Percentiles rank a stretch among this genome's conserved stretches.
Evolutionary conservation across 2,797 vertebrate genomes (phyloP).

Genomic region (Chanos chanos): DNA sequence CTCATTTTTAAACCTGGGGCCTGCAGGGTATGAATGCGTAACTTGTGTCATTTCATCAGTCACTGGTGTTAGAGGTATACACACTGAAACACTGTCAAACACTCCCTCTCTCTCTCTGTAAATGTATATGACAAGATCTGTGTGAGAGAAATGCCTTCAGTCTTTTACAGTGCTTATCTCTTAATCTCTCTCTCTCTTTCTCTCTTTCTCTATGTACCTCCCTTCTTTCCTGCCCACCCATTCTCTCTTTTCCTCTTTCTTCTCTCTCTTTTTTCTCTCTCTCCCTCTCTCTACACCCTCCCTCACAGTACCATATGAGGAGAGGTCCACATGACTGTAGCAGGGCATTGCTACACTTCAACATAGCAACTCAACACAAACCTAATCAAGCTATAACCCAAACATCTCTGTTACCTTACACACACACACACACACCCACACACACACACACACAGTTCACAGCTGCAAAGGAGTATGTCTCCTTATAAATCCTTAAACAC

Average conservation of each 20-base stretch:
- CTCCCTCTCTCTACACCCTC: conserved; percentile 22
- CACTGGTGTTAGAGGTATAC: too few species aligned
- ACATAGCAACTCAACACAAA: conserved; percentile 37
- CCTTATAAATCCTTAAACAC: too few species aligned
- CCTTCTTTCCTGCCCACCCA: conserved; percentile 27
- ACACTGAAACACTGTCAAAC: too few species aligned
- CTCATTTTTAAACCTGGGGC: too few species aligned
- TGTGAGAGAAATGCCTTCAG: too few species aligned
- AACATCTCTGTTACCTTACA: conserved; percentile 52
- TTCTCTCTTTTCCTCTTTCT: conserved; percentile 26
- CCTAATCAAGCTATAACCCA: conserved; percentile 75
- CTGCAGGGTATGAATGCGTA: too few species aligned
- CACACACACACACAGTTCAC: background rate
- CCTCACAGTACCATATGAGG: conserved; percentile 58
- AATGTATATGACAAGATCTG: too few species aligned
- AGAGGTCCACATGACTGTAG: conserved; percentile 57
- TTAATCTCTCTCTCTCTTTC: conserved; percentile 14
- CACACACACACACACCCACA: conserved; percentile 3
- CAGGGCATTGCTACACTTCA: too few species aligned
- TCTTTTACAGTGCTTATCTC: too few species aligned
- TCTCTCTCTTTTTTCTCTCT: background rate
- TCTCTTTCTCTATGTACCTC: conserved; percentile 24
- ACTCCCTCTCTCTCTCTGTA: too few species aligned
- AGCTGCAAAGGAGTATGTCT: too few species aligned
- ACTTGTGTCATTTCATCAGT: too few species aligned